Base-by-base conservation (phyloP, 2,888 invertebrate genomes). In the Eremobia ochroleuca region DNA sequence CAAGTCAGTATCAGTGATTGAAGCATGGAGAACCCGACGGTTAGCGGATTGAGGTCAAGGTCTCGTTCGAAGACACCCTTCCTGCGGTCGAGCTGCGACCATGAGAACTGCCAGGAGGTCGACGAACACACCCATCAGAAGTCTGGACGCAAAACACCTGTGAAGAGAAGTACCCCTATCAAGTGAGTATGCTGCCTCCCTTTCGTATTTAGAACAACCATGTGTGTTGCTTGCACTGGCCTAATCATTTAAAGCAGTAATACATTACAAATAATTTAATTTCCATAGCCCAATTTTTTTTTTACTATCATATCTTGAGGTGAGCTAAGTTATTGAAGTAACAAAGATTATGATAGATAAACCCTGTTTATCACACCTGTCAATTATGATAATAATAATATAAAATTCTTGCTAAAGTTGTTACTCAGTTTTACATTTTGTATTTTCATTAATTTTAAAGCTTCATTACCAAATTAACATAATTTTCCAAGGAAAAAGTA, bases 1-100 rank as follows among this genome's bases (percentile, higher is more conserved):
- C 76, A 64, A 83, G 61, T 58, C 70, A 72, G 73, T 77, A 85
- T 83, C 83, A 83, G 82, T 90, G 83, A 78, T 75, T 79, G 73
- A 88, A 93, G 80, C 81, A 96, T 97, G 97, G 97, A 97, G 89
- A 95, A 94, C 87, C 92, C 93, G 81, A 92, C 94, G 82, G 95
- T 94, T 90, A 95, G 96, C 88, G 97, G 97, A 94, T 97, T 98
- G 92, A 96, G 98, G 94, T 97, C 97, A 93, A 97, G 98, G 95
- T 98, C 98, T 89, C 97, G 98, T 88, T 98, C 98, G 58, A 97
- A 97, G 92, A 98, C 98, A 90, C 98, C 98, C 84, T 97, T 97
- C 91, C 93, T 97, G 87, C 95, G 97, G 85, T 97, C 97, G 76
- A 97, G 94, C 89, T 97, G 97, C 89, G 97, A 97, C 92, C 97